Base-by-base conservation (phyloP, 2,797 vertebrate genomes). In the Synaphobranchus kaupii region DNA sequence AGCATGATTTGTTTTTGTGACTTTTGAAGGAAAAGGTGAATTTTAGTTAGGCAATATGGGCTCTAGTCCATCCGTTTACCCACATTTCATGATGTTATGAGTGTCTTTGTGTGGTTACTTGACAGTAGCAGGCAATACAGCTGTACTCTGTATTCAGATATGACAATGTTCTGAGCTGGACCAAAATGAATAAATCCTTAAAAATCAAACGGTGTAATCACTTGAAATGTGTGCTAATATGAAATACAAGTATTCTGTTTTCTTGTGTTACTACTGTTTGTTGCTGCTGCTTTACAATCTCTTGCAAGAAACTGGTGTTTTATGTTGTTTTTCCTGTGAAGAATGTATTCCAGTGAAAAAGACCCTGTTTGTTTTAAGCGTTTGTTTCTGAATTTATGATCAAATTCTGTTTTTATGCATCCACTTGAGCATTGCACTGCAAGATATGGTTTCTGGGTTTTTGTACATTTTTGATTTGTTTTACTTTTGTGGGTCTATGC, bases 401-500 rank as follows among this genome's bases (percentile, higher is more conserved):
- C 34, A 78, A 34, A 78, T 84, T 86, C 86, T 15, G 48, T 83
- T 56, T 80, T 78, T 48, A 86, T 71, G 80, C 85, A 73, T 84
- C 78, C 54, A 58, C 85, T 83, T 48, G 63, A 71, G 47, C 50
- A 86, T 63, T 86, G 68, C 58, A 78, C 81, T 86, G 85, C 22
- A 84, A 85, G 20, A 71, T 52, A 66, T 34, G 76, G 56, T 80
- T 86, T 76, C 68, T 68, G 86, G 66, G 85, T 88, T 88, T 86
- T 78, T 85, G 83, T 85, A 68, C 7, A 83, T 86, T 88, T 85
- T 88, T 63, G 12, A 48, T 84, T 71, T 84, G 34, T 86, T 86
- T 28, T 52, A 15, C 28, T 76, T 87, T 86, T 83, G 84, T 81
- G 84, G 63, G 84, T 60, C 56, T 58, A 83, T 73, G 76, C 48